These are phyloP conservation scores for Peromyscus melanophrys DNA, from an alignment of 2,797 vertebrate species.

Conservation along the genomic window DNA sequence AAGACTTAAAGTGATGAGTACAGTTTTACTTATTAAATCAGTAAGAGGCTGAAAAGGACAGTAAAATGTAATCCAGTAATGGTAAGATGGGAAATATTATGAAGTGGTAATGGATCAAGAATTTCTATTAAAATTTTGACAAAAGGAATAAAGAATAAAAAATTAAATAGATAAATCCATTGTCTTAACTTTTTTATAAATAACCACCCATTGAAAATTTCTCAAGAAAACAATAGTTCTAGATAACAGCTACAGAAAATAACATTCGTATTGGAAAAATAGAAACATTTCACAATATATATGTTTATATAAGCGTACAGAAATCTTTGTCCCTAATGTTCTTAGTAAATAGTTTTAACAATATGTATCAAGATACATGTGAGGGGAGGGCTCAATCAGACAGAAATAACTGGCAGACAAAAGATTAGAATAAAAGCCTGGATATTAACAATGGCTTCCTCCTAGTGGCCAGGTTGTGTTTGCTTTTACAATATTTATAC, in stretches of 20 bases:
- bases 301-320: neutral
- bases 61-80: neutral
- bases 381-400: neutral
- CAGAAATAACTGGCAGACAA: neutral
- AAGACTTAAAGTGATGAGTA: neutral
- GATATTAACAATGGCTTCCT: neutral
- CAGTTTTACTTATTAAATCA: slow-evolving; percentile 8
- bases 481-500: neutral
- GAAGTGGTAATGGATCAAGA: neutral
- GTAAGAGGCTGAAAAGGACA: neutral
- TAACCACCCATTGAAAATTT: neutral
- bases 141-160: neutral
- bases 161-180: neutral
- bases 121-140: slow-evolving; percentile 22
- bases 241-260: neutral
- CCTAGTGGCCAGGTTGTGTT: neutral
- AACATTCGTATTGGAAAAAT: slow-evolving; percentile 1
- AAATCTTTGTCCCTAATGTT: neutral
- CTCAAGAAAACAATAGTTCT: neutral
- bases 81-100: neutral
- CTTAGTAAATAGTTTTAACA: slow-evolving; percentile 10
- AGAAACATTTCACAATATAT: neutral
- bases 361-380: neutral
- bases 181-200: slow-evolving; percentile 34
- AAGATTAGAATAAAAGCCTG: neutral